Conservation (phyloP, 2,113 vertebrate species). For the Clinocottus analis region DNA sequence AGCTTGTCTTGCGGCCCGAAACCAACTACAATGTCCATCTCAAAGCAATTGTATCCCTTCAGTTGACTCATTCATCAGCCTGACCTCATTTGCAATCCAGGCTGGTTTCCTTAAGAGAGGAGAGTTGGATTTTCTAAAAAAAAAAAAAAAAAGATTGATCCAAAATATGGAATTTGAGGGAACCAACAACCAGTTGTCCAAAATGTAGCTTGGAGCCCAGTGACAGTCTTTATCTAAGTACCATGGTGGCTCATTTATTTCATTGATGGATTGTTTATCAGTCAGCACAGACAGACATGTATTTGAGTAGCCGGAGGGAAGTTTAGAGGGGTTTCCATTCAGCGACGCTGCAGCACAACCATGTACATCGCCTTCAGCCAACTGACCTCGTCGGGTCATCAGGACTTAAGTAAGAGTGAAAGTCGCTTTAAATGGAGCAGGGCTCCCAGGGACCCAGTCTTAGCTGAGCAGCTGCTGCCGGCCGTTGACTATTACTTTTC, state of each 20-base stretch:
- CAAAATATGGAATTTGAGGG: conserved; percentile 71
- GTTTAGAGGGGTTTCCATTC: conserved; percentile 69
- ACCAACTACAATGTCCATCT: conserved; percentile 82
- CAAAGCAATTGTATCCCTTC: conserved; percentile 79
- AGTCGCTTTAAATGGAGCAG: conserved; percentile 82
- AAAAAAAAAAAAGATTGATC: conserved; percentile 42
- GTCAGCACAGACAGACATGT: conserved; percentile 65
- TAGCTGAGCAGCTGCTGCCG: conserved; percentile 81
- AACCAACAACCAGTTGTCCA: conserved; percentile 50
- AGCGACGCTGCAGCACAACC: conserved; percentile 61
- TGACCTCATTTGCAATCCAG: conserved; percentile 77
- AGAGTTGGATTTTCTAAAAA: conserved; percentile 52
- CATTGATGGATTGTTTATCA: conserved; percentile 82
- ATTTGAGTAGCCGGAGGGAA: conserved; percentile 76
- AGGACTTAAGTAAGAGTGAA: conserved; percentile 87
- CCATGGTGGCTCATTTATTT: conserved; percentile 73
- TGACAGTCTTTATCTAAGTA: conserved; percentile 67
- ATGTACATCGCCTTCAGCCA: conserved; percentile 76
- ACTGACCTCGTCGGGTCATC: conserved; percentile 83
- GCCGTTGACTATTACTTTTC: conserved; percentile 92
- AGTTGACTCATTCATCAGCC: conserved; percentile 80
- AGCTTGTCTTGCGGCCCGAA: conserved; percentile 70
- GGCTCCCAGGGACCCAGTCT: conserved; percentile 74
- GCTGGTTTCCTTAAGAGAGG: conserved; percentile 49
- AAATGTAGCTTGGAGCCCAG: conserved; percentile 68